Percentiles rank a stretch among this genome's conserved stretches.
Conservation (phyloP, 2,113 vertebrate genomes). For the Dasypus novemcinctus region DNA sequence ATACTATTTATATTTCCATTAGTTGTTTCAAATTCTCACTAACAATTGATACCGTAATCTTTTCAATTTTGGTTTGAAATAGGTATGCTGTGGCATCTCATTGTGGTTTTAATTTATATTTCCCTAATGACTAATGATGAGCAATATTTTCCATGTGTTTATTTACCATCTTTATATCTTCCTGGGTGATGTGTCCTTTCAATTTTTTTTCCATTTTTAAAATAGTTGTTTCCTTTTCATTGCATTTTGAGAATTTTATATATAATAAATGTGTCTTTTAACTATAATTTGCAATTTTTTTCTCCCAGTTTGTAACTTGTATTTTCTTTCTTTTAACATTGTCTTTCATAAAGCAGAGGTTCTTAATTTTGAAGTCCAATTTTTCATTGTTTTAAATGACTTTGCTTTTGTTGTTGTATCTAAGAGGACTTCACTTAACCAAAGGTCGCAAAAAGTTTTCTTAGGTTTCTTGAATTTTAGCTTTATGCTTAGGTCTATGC, state of each 20-base stretch:
- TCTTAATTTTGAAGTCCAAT: neutral
- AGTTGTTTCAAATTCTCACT: neutral
- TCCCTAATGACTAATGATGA: neutral
- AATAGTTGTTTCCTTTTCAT: neutral
- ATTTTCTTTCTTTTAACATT: neutral
- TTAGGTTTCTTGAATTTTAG: neutral
- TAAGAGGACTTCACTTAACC: neutral
- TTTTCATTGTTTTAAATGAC: neutral
- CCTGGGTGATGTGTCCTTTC: too few species aligned
- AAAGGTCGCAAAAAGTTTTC: neutral
- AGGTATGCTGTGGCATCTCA: neutral
- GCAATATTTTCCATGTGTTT: neutral
- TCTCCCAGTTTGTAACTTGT: neutral
- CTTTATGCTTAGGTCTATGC: neutral
- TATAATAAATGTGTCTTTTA: neutral
- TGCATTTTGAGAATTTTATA: neutral
- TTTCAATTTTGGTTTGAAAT: neutral
- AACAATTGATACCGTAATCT: neutral
- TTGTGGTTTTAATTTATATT: neutral
- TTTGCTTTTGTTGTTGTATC: neutral
- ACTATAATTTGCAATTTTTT: neutral
- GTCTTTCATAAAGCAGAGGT: neutral
- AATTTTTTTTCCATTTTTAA: neutral
- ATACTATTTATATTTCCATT: neutral
- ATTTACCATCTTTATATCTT: neutral